Percentiles rank a stretch among this genome's conserved stretches.
These are phyloP conservation scores for Orthosia gothica DNA, from an alignment of 2,888 invertebrate species.

Conservation along the genomic window DNA sequence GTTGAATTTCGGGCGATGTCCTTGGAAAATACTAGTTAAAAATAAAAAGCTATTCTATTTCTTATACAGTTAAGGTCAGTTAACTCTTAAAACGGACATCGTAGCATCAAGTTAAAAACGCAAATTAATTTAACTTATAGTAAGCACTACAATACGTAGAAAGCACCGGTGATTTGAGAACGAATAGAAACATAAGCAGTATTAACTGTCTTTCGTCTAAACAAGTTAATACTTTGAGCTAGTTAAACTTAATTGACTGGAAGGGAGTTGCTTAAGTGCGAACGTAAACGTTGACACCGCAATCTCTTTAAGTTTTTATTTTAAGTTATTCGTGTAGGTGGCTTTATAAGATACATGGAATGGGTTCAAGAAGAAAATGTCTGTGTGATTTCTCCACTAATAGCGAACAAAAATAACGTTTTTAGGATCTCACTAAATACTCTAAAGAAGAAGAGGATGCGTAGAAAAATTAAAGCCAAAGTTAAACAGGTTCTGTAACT, in stretches of 20 bases:
- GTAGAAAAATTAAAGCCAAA: too few relatives aligned
- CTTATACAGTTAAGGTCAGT: not conserved
- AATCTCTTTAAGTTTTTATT: conserved; percentile 38
- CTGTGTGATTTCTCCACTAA: not conserved
- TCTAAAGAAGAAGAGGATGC: too few relatives aligned
- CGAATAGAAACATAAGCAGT: conserved; percentile 43
- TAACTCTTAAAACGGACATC: not conserved
- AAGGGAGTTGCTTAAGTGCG: conserved; percentile 53
- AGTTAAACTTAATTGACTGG: conserved; percentile 62
- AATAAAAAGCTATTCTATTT: too few relatives aligned
- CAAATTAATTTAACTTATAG: conserved; percentile 27
- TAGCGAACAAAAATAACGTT: too few relatives aligned
- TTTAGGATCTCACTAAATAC: too few relatives aligned
- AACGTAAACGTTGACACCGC: conserved; percentile 39
- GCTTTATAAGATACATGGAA: conserved; percentile 7
- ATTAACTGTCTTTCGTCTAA: conserved; percentile 47
- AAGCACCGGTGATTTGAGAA: conserved; percentile 32
- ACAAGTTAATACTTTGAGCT: conserved; percentile 50
- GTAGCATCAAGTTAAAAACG: conserved; percentile 19
- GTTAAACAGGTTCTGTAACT: not conserved
- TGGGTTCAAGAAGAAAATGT: not conserved
- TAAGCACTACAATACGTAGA: conserved; percentile 20
- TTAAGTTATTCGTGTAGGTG: conserved; percentile 19
- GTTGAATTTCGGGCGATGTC: too few relatives aligned
- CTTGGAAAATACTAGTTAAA: too few relatives aligned